A percentile compares a stretch with the other conserved stretches of the same genome.
phyloP scores from a whole-genome alignment of 2,888 invertebrate genomes.

The Saturnia pavonia region DNA sequence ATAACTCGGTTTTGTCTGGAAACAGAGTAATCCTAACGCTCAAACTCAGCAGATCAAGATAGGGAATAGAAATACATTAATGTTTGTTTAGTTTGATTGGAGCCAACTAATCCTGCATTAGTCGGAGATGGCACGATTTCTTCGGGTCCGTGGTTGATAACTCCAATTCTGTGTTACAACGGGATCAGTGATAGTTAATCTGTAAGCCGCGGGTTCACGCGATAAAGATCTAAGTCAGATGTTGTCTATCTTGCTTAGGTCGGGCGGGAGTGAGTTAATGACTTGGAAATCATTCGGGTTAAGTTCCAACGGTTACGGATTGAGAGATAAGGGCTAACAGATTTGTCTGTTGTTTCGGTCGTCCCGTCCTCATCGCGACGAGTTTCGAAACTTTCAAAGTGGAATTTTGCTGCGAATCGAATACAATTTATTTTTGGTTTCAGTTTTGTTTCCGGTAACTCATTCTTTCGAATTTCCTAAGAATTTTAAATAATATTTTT shows the following conservation, averaged over 20 bases:
- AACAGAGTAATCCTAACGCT: conserved; percentile 65
- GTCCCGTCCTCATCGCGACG: conserved; percentile 24
- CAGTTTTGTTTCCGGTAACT: background rate
- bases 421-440: background rate
- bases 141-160: conserved; percentile 76
- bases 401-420: background rate
- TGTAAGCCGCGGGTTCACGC: conserved; percentile 70
- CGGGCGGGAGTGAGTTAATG: conserved; percentile 75
- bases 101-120: conserved; percentile 73
- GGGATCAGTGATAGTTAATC: conserved; percentile 70
- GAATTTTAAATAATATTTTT: background rate
- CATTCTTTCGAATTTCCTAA: background rate
- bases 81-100: conserved; percentile 81
- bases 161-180: conserved; percentile 69
- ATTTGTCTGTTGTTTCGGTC: conserved; percentile 69
- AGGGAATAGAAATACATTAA: conserved; percentile 77
- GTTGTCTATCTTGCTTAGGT: conserved; percentile 81
- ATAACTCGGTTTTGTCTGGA: conserved; percentile 72
- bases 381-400: conserved; percentile 15
- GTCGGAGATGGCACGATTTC: conserved; percentile 77
- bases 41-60: conserved; percentile 69
- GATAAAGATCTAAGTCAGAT: conserved; percentile 79
- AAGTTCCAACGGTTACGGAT: conserved; percentile 73
- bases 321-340: conserved; percentile 76
- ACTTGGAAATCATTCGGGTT: conserved; percentile 80